Base-by-base conservation (phyloP, 2,113 vertebrate genomes). In the Rallus limicola region DNA sequence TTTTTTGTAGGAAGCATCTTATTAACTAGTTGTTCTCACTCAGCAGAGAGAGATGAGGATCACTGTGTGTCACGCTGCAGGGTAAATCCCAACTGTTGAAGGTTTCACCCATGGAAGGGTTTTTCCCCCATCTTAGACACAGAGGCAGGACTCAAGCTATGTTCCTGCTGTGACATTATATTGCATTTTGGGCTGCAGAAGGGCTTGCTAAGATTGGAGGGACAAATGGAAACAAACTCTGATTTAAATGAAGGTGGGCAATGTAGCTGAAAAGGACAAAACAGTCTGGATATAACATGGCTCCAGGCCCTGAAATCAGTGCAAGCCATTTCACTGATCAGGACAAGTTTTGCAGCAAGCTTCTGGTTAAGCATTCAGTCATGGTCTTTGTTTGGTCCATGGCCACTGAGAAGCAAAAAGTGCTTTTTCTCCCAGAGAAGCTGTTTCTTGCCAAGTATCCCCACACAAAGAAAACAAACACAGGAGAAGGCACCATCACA, bases 381-480 rank as follows among this genome's bases (percentile, higher is more conserved):
- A 33, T 44, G 81, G 74, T 67, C 69, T 88, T 88, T 90, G 17
- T 68, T 85, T 96, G 81, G 85, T 96, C 56, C 85, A 74, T 36
- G 70, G 59, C 80, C 78, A 84, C 48, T 68, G 62, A 94, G 87
- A 77, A 88, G 70, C 52, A 95, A 93, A 94, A 95, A 82, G 48
- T 90, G 33, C 82, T 96, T 97, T 96, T 96, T 89, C 88, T 90
- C 86, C 50, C n/a, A 83, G 83, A 95, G 90, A 92, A 82, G 74
- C 34, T 50, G 17, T 40, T 91, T 59, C 90, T 97, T 93, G 93
- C 94, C 93, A 95, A 96, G 95, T 92, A 96, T 96, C 92, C 88
- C 75, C 80, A 91, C 80, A 94, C 92, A 95, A 94, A 69, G 90
- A 96, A 97, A 95, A 96, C 95, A 97, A 97, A 97, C 89, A 97